Evolutionary conservation across 2,888 invertebrate species (phyloP), one percentile per base, ranked within the genome.

Genomic region (Folsomia candida): DNA sequence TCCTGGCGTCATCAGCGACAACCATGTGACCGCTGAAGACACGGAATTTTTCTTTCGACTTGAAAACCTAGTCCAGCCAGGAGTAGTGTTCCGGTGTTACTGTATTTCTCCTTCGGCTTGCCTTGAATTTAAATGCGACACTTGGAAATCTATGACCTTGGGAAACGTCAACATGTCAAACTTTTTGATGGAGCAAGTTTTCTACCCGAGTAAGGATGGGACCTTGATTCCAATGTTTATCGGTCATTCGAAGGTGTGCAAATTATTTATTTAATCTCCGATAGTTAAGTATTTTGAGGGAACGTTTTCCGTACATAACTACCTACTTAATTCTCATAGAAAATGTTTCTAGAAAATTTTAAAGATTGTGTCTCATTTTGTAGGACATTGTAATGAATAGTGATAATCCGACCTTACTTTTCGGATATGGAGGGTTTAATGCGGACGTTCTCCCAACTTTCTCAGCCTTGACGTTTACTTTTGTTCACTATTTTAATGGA

Each of bases 1-100:
- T n/a, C 9, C 22, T 11, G 67, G 67, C 6, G 51, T 67, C 18
- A 28, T 67, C 18, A 67, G 20, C 9, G 67, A 59, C 9, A 29
- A 28, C 24, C 29, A 6, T 18, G 4, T 59, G 3, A 20, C 6
- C 29, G 11, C 6, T 14, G 67, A 57, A n/a, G 51, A 59, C 51
- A 9, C 11, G 18, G 67, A 67, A 59, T 67, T 67, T 22, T 67
- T 67, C 29, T 59, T 67, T 25, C 51, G 28, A 28, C 28, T 67
- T 28, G 58, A 67, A 29, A 67, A 67, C 37, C 25, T 67, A 20
- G 57, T 67, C 14, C 9, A 22, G 14, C 67, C 67, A 25, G 67
- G 67, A 28, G 51, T 26, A 24, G 26, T 65, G 6, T 65, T 20
- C 11, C 11, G 24, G n/a, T 63, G 63, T 63, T 18, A 47, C 9